A percentile compares a stretch with the other conserved stretches of the same genome.
Evolutionary conservation across 2,113 vertebrate genomes (phyloP).

Genomic region (Thymallus thymallus): DNA sequence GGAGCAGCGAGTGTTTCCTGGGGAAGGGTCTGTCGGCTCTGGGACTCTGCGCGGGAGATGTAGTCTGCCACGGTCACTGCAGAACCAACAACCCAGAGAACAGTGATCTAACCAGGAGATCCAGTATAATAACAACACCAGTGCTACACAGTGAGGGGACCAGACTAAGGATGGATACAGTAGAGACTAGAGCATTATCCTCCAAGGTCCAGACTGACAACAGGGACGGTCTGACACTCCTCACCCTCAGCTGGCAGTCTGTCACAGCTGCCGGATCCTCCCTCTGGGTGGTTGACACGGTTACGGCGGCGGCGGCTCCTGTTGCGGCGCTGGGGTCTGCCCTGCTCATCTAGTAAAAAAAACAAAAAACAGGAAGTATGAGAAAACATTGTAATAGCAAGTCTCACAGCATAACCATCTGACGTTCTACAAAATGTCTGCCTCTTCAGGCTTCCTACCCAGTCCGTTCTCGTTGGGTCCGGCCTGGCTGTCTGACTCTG

Average conservation of each 20-base stretch:
- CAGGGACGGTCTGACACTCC: background rate
- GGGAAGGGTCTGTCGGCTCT: slow-evolving; percentile 85
- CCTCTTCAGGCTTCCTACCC: slow-evolving; percentile 64
- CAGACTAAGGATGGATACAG: background rate
- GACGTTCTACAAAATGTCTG: background rate
- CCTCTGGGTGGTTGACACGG: slow-evolving; percentile 82
- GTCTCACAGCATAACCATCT: background rate
- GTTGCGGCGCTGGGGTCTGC: slow-evolving; percentile 86
- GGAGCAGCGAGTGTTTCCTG: slow-evolving; percentile 67
- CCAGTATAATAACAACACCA: too few species aligned
- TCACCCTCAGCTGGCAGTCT: slow-evolving; percentile 77
- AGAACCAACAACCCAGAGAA: slow-evolving; percentile 1
- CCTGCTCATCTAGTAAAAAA: slow-evolving; percentile 77
- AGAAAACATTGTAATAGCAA: background rate
- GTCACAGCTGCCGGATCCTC: slow-evolving; percentile 83
- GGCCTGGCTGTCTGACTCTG: slow-evolving; percentile 79
- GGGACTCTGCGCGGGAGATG: slow-evolving; percentile 88
- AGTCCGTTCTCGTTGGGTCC: slow-evolving; percentile 82
- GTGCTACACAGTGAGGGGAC: too few species aligned
- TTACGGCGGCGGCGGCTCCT: slow-evolving; percentile 87
- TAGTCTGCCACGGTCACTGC: slow-evolving; percentile 89
- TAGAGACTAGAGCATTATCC: background rate
- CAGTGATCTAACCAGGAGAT: background rate
- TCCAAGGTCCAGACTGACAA: background rate
- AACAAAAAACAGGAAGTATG: slow-evolving; percentile 7